These are phyloP conservation scores for Actinia equina DNA, from an alignment of 64 coral and sea anemone genomes.

Conservation along the genomic window DNA sequence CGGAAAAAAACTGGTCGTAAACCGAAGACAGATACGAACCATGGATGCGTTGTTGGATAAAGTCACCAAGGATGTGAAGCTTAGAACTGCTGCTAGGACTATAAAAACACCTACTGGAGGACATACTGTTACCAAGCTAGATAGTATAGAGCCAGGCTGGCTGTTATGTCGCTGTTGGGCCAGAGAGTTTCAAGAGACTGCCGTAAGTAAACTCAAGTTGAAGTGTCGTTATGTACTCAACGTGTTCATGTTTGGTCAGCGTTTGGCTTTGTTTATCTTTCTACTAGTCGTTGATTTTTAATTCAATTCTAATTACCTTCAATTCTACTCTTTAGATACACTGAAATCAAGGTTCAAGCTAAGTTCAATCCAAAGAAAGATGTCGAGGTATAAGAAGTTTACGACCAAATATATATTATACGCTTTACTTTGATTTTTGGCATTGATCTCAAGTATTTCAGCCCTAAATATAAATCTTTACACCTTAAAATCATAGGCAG, in stretches of 20 bases:
- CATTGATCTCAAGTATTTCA: background rate
- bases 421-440: background rate
- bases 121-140: constrained; percentile 37
- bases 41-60: constrained; percentile 72
- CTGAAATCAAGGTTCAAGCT: constrained; percentile 17
- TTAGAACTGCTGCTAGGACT: constrained; percentile 58
- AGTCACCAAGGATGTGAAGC: constrained; percentile 33
- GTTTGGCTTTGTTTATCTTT: background rate
- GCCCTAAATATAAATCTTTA: background rate
- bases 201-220: constrained; percentile 11
- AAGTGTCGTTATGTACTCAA: background rate
- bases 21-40: constrained; percentile 44
- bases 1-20: constrained; percentile 70
- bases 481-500: background rate
- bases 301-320: background rate
- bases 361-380: constrained; percentile 21
- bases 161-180: constrained; percentile 59
- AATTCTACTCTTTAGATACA: constrained; percentile 4
- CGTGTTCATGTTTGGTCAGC: background rate
- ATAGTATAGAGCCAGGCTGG: constrained; percentile 51
- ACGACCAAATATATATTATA: background rate
- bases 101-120: constrained; percentile 68
- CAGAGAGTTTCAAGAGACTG: constrained; percentile 47
- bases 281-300: background rate
- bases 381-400: background rate